Evolutionary conservation across 2,797 vertebrate species (phyloP), one percentile per base, ranked within the genome.

Genomic region (Poeciliopsis gracilis): DNA sequence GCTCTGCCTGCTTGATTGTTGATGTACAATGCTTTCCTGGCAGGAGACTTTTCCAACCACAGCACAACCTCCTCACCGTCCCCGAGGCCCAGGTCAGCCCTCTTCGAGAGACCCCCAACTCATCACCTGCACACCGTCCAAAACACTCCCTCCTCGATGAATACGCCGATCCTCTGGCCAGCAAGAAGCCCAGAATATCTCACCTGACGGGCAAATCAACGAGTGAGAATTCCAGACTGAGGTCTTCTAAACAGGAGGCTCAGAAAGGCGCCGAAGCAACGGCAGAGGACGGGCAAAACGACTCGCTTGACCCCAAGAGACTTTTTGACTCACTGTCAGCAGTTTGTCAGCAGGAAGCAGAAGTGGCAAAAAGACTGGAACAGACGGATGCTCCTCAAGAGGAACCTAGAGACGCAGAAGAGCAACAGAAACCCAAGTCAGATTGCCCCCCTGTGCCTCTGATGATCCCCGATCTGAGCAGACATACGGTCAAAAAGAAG

Each of bases 141-240:
- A 98, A 97, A 90, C 96, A 94, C 51, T 80, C 93, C 3, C 92
- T 95, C 0, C 90, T 92, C 0, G 84, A 93, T 72, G 97, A 98
- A 7, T 96, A 97, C 86, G 96, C 96, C 0, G 97, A 98, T 82
- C 96, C 97, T 0, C 75, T 97, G 85, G 90, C 93, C 85, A 96
- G 79, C 87, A 99, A 98, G 90, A 97, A 97, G 85, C 96, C 95
- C 77, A 91, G 98, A 84, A 96, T 98, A 69, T 98, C 97, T 0
- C 97, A 95, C 76, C 71, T 97, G 77, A 88, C 95, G 4, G 94
- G 95, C 86, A 95, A 96, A 81, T 78, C 89, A 1, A 91, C 92
- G 57, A 94, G 95, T 0, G 95, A 95, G 78, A 95, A 92, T 75
- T 81, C 77, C 0, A 75, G 57, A 53, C n/a, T 82, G 47, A 94